Base-by-base conservation (phyloP, 2,888 invertebrate species). In the Apamea monoglypha region DNA sequence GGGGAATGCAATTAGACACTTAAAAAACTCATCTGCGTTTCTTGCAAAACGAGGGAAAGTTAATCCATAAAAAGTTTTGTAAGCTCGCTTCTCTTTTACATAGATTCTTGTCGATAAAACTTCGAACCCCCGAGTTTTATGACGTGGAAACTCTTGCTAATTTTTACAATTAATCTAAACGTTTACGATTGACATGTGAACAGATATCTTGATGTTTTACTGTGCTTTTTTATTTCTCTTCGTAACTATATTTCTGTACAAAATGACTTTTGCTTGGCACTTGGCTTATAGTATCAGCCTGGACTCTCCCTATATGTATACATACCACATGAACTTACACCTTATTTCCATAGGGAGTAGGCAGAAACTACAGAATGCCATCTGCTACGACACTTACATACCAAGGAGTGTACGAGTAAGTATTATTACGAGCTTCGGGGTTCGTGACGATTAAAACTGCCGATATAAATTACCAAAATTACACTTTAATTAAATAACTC, bases 121-220 rank as follows among this genome's bases (percentile, higher is more conserved):
- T 82, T 88, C 72, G 63, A 69, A 32, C 40, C 10, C 14, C 25
- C 40, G 74, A 82, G 84, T 87, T 87, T 84, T 88, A 84, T 88
- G 82, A 86, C 87, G 88, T 86, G 85, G 81, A 82, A 86, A 83
- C 78, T 77, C 82, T 86, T 82, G 76, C 76, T 81, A 77, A 84
- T 86, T 82, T 74, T 78, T 73, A 69, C 87, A 85, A 86, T 87
- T 88, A 84, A 88, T 86, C 79, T 85, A 70, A 75, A 85, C 71
- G 67, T 85, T 89, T 84, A 86, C 81, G 76, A 77, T 80, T 76
- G 66, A 78, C 75, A 72, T 59, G 75, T 71, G 76, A 80, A 75
- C 47, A 61, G 50, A 66, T 50, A 68, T n/a, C n/a, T 71, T 44
- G 5, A 59, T 40, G 18, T 29, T 56, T 67, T 29, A n/a, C 5